Evolutionary conservation across 2,113 vertebrate species (phyloP).

Genomic region (Myrmecobius fasciatus): DNA sequence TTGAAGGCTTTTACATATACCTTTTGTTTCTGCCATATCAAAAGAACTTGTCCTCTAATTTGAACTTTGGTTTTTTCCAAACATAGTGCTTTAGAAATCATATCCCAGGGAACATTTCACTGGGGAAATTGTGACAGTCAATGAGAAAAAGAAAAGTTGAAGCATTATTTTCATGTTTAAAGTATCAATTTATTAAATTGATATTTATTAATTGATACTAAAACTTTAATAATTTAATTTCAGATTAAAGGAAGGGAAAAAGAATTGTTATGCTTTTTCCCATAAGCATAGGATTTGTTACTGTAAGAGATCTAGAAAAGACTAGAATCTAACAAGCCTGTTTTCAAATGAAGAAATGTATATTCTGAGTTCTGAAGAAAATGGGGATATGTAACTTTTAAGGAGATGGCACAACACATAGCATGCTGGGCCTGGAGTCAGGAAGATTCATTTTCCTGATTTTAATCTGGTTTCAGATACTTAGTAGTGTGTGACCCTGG

Average conservation of each 20-base stretch:
- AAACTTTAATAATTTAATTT: not conserved
- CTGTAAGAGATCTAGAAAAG: not conserved
- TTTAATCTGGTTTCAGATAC: not conserved
- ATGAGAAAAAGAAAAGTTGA: not conserved
- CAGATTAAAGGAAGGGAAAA: not conserved
- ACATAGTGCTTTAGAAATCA: conserved; percentile 10
- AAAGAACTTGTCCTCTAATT: not conserved
- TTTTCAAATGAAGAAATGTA: not conserved
- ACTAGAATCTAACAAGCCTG: not conserved
- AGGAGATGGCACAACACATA: not conserved
- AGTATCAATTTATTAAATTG: not conserved
- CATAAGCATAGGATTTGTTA: not conserved
- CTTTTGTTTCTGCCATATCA: conserved; percentile 50
- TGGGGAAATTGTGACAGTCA: accelerated
- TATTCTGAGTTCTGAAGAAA: not conserved
- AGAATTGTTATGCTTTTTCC: not conserved
- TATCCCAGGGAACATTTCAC: not conserved
- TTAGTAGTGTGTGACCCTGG: not conserved
- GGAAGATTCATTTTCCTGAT: not conserved
- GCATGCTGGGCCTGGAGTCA: not conserved
- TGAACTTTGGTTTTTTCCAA: not conserved
- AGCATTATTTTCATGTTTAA: not conserved
- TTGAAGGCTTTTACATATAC: not conserved
- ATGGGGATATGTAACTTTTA: not conserved
- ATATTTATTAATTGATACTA: not conserved